A percentile compares a stretch with the other conserved stretches of the same genome.
Conservation (phyloP, 64 coral and sea anemone genomes). For the Dendrophyllia cribrosa region DNA sequence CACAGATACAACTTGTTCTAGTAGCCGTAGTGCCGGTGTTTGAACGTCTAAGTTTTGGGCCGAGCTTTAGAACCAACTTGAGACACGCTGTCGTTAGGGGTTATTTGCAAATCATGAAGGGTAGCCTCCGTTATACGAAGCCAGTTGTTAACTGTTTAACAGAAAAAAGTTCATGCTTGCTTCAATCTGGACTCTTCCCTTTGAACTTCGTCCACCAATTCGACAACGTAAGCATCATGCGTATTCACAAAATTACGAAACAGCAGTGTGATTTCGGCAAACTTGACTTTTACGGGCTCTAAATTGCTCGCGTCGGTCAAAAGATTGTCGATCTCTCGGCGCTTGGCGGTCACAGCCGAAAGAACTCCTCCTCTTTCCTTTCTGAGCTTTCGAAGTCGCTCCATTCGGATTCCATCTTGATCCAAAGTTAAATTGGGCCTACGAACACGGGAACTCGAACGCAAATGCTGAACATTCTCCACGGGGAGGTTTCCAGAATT, state of each 20-base stretch:
- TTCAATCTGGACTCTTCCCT: background rate
- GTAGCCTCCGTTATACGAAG: background rate
- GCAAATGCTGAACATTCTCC: background rate
- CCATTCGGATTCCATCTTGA: background rate
- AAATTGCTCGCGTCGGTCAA: constrained; percentile 8
- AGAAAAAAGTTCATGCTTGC: background rate
- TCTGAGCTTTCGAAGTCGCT: background rate
- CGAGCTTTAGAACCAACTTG: too few relatives aligned
- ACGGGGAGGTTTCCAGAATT: too few relatives aligned
- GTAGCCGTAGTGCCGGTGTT: too few relatives aligned
- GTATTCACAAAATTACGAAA: constrained; percentile 6
- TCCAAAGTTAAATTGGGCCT: background rate
- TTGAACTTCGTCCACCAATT: background rate
- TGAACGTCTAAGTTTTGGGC: too few relatives aligned
- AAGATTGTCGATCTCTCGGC: background rate
- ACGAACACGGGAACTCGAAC: background rate
- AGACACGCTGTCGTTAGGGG: too few relatives aligned
- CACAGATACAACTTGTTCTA: too few relatives aligned
- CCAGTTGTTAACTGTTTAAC: constrained; percentile 27
- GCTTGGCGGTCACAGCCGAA: background rate
- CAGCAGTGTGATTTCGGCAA: background rate
- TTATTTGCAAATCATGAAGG: too few relatives aligned
- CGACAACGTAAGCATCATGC: background rate
- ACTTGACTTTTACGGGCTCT: background rate
- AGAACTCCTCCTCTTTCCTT: constrained; percentile 20